A percentile compares a stretch with the other conserved stretches of the same genome.
Conservation (phyloP, 2,797 vertebrate genomes). For the Pachyuromys duprasi region DNA sequence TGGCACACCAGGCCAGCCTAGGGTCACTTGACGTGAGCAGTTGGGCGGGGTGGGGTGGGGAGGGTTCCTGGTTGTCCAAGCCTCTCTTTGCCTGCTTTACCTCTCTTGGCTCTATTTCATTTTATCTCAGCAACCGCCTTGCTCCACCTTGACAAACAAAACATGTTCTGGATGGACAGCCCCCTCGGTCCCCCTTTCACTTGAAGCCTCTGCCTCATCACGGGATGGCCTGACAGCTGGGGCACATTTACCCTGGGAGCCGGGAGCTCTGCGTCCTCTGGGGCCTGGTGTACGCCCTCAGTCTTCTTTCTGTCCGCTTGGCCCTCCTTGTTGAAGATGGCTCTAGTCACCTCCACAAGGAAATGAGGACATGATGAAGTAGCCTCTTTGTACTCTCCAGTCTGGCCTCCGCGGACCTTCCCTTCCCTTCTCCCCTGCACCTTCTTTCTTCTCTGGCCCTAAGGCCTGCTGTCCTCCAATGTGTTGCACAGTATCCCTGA, state of each 20-base stretch:
- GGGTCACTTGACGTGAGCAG: background rate
- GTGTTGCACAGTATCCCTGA: fast-evolving
- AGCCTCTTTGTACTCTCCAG: background rate
- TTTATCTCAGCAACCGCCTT: background rate
- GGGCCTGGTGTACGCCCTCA: background rate
- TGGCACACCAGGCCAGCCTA: fast-evolving
- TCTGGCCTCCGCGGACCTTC: background rate
- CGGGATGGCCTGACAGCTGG: background rate
- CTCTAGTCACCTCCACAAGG: background rate
- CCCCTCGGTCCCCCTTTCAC: background rate
- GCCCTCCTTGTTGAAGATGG: background rate
- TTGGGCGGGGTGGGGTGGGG: no score
- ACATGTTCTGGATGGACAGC: background rate
- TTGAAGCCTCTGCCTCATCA: background rate
- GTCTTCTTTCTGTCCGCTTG: background rate
- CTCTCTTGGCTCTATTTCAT: background rate
- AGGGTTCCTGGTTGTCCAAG: background rate
- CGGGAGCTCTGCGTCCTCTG: background rate
- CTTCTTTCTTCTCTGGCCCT: background rate
- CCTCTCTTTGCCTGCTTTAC: background rate
- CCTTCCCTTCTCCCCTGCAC: background rate
- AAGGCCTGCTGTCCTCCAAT: background rate
- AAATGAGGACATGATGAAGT: background rate
- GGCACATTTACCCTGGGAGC: background rate
- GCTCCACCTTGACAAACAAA: background rate